Evolutionary conservation across 2,113 vertebrate species (phyloP), one percentile per base, ranked within the genome.

Genomic region (Poeciliopsis retropinna): DNA sequence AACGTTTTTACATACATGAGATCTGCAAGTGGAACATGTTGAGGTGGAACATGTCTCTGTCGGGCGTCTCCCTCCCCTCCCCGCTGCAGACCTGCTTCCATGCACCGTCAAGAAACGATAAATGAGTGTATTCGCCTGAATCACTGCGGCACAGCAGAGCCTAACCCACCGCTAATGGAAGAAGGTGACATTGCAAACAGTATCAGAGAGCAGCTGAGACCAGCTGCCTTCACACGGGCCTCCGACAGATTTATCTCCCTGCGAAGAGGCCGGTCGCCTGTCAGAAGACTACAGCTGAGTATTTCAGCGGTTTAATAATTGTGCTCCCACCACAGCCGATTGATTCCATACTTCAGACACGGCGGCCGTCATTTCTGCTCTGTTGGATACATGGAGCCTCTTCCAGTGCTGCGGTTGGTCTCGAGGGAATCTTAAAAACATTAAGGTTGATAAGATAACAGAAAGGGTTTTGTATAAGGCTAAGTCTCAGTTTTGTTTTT

Each of bases 201-300:
- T 81, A 86, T 81, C 79, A 60, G 85, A 82, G 78, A 72, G 66
- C 73, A 71, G 69, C 64, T 28, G 54, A 75, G 60, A 81, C 76
- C n/a, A 44, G 72, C 64, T 60, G 82, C 72, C 54, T 64, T 79
- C 6, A 31, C 66, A 69, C 69, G 73, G 75, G 70, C 66, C 63
- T 25, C 71, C 76, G 57, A 88, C 84, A 81, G 70, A 81, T 77
- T 83, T 63, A 44, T 75, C 66, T 74, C 67, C 72, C 51, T 9
- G 13, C 34, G 41, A 75, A 60, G 32, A 76, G 39, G 14, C 69
- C 67, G 60, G 41, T 57, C 22, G 51, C 22, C 51, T 57, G 51
- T 57, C 31, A 75, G 74, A 72, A 54, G 12, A 15, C 3, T 70
- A 70, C 22, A 1, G 69, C 29, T 14, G 51, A 69, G 60, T 62